Base-by-base conservation (phyloP, 2,113 vertebrate genomes). In the Lates calcarifer region DNA sequence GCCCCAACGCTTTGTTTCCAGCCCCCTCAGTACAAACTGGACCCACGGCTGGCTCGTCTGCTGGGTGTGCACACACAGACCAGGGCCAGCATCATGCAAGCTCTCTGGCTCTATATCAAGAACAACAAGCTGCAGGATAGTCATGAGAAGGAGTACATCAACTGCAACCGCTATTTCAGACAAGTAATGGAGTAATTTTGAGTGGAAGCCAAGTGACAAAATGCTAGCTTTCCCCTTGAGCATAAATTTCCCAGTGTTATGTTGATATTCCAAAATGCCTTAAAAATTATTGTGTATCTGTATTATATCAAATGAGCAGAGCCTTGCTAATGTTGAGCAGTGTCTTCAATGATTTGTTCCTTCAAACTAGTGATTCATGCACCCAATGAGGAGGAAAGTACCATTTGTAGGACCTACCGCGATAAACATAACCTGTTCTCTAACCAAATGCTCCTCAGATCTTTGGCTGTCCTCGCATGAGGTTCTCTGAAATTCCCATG, bases 51-150 rank as follows among this genome's bases (percentile, higher is more conserved):
- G 93, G 98, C 98, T 1, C 96, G 98, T 68, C 94, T 99, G 74
- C 94, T 99, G 6, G 98, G 98, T 1, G 97, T 99, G 76, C 97
- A 99, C 95, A 99, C 98, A 3, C 98, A 99, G 96, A 99, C 98
- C 1, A 94, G 98, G 1, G 97, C 98, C 75, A 98, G 96, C 95
- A 99, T 99, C 95, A 99, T 99, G 98, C 98, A 99, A 92, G 98
- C 98, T 0, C 95, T 99, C 75, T 99, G 98, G 98, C 96, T 99
- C 24, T 99, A 99, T 93, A 99, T 99, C 94, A 99, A 99, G 90
- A 98, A 97, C 93, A 99, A 99, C 95, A 98, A 98, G 93, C 96
- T 99, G 85, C 98, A 99, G 94, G 98, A 99, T 60, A 94, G 97
- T 78, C 98, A 99, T 0, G 98, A 99, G 93, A 98, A 98, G 81